These are phyloP conservation scores for Cotesia vestalis DNA, from an alignment of 1,140 invertebrate species.

Conservation along the genomic window DNA sequence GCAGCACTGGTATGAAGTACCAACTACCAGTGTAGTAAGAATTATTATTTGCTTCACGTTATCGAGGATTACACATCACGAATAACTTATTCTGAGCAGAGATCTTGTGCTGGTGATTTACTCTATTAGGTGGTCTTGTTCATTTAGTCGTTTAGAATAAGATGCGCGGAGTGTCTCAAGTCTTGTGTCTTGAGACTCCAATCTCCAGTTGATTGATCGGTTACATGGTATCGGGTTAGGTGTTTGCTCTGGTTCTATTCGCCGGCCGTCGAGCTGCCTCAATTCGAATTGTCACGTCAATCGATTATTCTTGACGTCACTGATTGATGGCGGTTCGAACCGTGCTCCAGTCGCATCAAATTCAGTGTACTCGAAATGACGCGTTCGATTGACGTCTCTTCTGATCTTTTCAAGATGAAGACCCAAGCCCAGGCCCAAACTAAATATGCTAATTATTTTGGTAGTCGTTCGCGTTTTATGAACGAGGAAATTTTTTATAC, in stretches of 20 bases:
- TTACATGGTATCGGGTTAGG: slow-evolving; percentile 36
- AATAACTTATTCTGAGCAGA: not conserved
- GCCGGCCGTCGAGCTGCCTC: slow-evolving; percentile 36
- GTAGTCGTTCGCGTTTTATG: not conserved
- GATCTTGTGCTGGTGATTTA: slow-evolving; percentile 31
- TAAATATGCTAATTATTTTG: slow-evolving; percentile 6
- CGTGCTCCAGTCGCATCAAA: too few relatives aligned
- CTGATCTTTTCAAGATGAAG: too few relatives aligned
- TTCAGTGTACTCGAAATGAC: not conserved
- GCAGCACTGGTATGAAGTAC: too few relatives aligned
- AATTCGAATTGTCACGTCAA: slow-evolving; percentile 58
- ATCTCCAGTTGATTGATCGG: slow-evolving; percentile 51
- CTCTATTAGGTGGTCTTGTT: slow-evolving; percentile 39
- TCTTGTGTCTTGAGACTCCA: too few relatives aligned
- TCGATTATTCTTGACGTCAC: slow-evolving; percentile 58
- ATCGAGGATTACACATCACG: too few relatives aligned
- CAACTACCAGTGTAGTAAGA: too few relatives aligned
- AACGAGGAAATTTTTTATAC: too few relatives aligned
- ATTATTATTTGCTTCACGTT: too few relatives aligned
- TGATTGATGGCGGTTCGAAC: slow-evolving; percentile 52
- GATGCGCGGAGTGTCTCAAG: slow-evolving; percentile 24
- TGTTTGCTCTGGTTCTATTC: slow-evolving; percentile 48
- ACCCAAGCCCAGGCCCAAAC: not conserved
- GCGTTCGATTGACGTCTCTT: slow-evolving; percentile 46
- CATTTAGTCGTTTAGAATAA: not conserved